phyloP scores from a whole-genome alignment of 30 jellyfish, hydroid and myxozoan genomes.

The Aurelia coerulea region DNA sequence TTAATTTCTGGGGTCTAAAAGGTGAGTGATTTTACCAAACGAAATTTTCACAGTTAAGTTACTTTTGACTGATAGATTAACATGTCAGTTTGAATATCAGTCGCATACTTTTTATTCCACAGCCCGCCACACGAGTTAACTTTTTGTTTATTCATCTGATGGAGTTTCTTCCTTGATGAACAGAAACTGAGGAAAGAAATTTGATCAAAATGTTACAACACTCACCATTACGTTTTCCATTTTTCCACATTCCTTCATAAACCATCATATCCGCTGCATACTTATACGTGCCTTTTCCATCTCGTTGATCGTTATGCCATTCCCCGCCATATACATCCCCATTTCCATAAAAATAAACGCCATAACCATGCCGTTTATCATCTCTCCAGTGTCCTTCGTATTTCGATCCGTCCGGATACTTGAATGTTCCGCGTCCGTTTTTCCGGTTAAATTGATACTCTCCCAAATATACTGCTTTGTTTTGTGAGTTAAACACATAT shows the following conservation, averaged over 20 bases:
- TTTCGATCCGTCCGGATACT: conserved; percentile 83
- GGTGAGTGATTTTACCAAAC: too few species aligned
- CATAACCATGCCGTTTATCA: conserved; percentile 91
- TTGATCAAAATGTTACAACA: neutral
- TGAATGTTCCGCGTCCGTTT: conserved; percentile 82
- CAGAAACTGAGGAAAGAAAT: neutral
- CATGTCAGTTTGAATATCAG: too few species aligned
- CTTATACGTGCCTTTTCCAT: conserved; percentile 80
- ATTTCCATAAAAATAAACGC: conserved; percentile 75
- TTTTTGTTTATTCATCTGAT: too few species aligned
- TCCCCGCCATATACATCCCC: conserved; percentile 90
- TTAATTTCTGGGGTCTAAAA: too few species aligned
- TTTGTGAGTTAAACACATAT: conserved; percentile 67
- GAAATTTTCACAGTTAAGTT: too few species aligned
- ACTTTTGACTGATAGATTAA: too few species aligned
- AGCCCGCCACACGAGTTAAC: too few species aligned
- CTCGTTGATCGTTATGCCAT: conserved; percentile 86
- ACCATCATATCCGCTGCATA: conserved; percentile 84
- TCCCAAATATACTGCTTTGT: conserved; percentile 79
- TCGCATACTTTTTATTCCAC: too few species aligned
- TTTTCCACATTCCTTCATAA: conserved; percentile 86
- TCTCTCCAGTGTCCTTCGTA: conserved; percentile 94
- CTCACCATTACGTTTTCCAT: conserved; percentile 89
- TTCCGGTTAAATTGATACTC: conserved; percentile 76
- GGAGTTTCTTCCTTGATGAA: neutral